Conservation (phyloP, 2,797 vertebrate species). For the Psittacula derbiana region DNA sequence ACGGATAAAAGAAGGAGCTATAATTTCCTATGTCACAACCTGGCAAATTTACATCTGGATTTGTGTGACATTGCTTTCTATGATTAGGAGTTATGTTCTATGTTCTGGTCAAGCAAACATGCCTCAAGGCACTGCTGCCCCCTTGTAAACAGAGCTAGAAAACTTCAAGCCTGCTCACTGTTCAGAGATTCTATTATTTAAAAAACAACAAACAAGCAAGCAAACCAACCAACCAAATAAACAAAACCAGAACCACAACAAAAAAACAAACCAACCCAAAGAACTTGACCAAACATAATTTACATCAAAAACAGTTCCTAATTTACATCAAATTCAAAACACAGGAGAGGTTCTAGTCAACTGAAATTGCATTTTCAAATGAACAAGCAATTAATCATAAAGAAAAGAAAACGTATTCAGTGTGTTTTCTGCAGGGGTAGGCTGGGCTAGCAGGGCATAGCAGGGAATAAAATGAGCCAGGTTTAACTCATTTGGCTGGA, state of each 20-base stretch:
- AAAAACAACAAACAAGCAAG: neutral
- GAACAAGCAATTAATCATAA: neutral
- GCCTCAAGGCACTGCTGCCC: neutral
- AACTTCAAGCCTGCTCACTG: neutral
- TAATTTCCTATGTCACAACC: neutral
- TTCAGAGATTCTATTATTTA: neutral
- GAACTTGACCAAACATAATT: neutral
- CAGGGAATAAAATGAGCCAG: neutral
- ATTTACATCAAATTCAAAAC: neutral
- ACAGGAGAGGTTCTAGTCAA: neutral
- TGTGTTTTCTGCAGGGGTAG: neutral
- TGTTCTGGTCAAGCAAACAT: neutral
- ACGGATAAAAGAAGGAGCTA: neutral
- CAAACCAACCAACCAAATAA: neutral
- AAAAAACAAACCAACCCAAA: neutral
- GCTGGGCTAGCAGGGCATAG: accelerated
- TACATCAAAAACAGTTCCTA: neutral
- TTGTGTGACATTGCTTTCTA: accelerated
- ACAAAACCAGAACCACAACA: neutral
- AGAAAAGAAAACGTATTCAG: neutral
- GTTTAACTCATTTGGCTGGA: neutral
- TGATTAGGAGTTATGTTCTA: neutral
- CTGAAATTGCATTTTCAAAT: neutral
- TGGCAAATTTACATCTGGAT: neutral
- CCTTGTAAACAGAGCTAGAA: neutral